phyloP scores from a whole-genome alignment of 2,888 invertebrate species.

The Hylaea fasciaria region DNA sequence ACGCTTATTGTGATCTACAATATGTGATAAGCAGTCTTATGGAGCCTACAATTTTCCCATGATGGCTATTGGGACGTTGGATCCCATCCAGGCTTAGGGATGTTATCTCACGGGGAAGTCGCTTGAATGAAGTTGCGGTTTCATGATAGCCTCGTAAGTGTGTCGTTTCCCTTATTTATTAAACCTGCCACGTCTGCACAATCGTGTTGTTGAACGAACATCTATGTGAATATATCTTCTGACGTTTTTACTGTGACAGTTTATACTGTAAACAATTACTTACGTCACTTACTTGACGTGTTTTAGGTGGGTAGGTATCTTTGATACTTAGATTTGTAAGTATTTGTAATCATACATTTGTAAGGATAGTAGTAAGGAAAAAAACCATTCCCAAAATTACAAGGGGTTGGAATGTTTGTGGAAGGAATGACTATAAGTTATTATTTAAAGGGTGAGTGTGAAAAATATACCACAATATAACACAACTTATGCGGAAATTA shows the following conservation, averaged over 20 bases:
- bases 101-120: slow-evolving; percentile 13
- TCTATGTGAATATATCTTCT: neutral
- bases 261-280: too few relatives aligned
- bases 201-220: neutral
- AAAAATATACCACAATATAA: too few relatives aligned
- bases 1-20: slow-evolving; percentile 27
- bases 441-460: too few relatives aligned
- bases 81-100: neutral
- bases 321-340: too few relatives aligned
- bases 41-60: slow-evolving; percentile 20
- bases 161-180: slow-evolving; percentile 12
- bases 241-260: too few relatives aligned
- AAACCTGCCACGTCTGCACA: neutral
- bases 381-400: too few relatives aligned
- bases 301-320: too few relatives aligned
- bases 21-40: slow-evolving; percentile 7
- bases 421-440: too few relatives aligned
- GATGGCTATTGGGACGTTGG: slow-evolving; percentile 14
- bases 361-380: too few relatives aligned
- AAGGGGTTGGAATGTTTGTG: too few relatives aligned
- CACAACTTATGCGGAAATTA: slow-evolving; percentile 8
- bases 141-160: slow-evolving; percentile 4
- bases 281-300: too few relatives aligned
- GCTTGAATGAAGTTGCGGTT: slow-evolving; percentile 17
- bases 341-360: too few relatives aligned